phyloP scores from a whole-genome alignment of 1,140 invertebrate species.

The Aphis gossypii region DNA sequence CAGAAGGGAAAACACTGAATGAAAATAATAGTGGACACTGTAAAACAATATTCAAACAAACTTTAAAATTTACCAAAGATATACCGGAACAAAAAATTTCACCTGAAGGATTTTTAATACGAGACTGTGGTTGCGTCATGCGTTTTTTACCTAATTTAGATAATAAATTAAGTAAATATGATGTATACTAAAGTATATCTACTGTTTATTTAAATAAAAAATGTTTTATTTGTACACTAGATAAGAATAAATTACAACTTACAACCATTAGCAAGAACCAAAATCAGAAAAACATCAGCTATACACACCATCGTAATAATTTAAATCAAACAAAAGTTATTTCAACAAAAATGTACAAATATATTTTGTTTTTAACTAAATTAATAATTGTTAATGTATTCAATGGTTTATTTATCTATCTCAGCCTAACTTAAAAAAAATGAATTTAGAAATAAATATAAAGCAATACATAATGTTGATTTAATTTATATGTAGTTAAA shows the following conservation, averaged over 20 bases:
- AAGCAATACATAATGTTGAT: neutral
- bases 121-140: constrained; percentile 54
- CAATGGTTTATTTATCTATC: neutral
- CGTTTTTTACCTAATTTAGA: constrained; percentile 35
- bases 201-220: neutral
- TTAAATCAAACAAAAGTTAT: neutral
- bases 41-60: constrained; percentile 43
- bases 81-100: constrained; percentile 31
- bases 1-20: constrained; percentile 1
- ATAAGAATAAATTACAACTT: constrained; percentile 27
- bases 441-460: neutral
- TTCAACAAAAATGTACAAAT: constrained; percentile 22
- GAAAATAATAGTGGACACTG: neutral
- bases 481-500: neutral
- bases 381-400: neutral
- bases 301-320: neutral
- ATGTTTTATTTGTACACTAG: constrained; percentile 24
- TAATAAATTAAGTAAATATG: constrained; percentile 34
- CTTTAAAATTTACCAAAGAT: constrained; percentile 32
- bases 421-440: neutral
- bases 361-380: neutral
- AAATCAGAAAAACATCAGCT: neutral
- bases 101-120: constrained; percentile 51
- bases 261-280: neutral
- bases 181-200: neutral